These are phyloP conservation scores for Tinamus guttatus DNA, from an alignment of 2,113 vertebrate species.

Conservation along the genomic window DNA sequence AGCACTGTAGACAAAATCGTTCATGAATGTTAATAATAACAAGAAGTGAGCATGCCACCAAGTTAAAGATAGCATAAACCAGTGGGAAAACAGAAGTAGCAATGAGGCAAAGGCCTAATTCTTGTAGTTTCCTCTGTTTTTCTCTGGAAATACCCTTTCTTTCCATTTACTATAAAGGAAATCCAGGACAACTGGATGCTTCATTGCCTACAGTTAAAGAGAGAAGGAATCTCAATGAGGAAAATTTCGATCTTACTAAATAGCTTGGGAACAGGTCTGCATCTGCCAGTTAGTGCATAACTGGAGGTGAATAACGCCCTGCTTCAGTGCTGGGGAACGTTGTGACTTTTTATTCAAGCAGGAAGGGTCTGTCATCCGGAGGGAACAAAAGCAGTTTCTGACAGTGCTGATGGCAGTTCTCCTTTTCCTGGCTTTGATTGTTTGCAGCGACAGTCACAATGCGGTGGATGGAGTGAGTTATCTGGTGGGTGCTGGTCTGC, in stretches of 20 bases:
- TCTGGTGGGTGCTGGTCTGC: background rate
- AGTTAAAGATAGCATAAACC: background rate
- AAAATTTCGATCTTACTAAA: background rate
- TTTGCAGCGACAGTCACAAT: background rate
- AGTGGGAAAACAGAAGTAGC: background rate
- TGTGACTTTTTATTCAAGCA: fast-evolving
- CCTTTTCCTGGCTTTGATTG: background rate
- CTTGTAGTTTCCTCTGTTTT: background rate
- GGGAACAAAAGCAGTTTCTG: background rate
- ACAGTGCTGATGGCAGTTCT: background rate
- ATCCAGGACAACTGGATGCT: background rate
- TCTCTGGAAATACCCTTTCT: background rate
- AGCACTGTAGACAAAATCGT: constrained; percentile 18
- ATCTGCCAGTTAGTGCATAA: background rate
- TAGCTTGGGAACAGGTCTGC: background rate
- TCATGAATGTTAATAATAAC: constrained; percentile 23
- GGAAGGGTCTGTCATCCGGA: background rate
- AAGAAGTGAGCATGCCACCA: background rate
- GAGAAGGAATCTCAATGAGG: background rate
- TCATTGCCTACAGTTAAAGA: background rate
- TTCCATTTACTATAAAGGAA: background rate
- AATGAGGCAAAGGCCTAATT: background rate
- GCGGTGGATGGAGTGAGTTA: background rate
- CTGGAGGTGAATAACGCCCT: background rate
- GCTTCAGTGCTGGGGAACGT: background rate